Conservation (phyloP, 2,797 vertebrate genomes). For the Acropternis orthonyx region DNA sequence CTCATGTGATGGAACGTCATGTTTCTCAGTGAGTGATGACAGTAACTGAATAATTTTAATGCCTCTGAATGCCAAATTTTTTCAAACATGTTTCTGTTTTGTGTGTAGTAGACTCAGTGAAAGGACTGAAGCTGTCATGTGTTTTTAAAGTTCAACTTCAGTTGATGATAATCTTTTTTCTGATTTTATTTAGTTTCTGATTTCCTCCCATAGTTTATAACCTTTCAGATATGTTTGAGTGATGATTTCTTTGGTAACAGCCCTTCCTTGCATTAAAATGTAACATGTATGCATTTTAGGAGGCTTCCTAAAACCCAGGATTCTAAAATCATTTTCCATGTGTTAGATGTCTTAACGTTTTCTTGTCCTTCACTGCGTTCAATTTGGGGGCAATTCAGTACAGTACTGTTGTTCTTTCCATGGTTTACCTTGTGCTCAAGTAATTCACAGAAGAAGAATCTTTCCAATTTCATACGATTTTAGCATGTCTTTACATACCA, state of each 20-base stretch:
- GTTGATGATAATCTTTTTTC: neutral
- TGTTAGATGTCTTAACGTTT: neutral
- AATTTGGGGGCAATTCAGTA: neutral
- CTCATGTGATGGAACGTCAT: slow-evolving; percentile 43
- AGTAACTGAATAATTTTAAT: slow-evolving; percentile 49
- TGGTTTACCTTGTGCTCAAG: neutral
- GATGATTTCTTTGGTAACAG: neutral
- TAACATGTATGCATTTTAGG: neutral
- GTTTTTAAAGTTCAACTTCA: neutral
- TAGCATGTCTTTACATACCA: neutral
- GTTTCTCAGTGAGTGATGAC: slow-evolving; percentile 25
- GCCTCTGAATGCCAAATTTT: slow-evolving; percentile 18
- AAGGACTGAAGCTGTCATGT: neutral
- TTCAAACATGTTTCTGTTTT: slow-evolving; percentile 43
- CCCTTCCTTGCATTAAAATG: neutral
- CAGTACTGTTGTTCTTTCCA: neutral
- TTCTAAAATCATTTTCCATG: neutral
- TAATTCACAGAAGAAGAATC: neutral
- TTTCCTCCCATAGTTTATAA: neutral
- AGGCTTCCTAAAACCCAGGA: neutral
- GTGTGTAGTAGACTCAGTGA: neutral
- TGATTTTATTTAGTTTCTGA: neutral
- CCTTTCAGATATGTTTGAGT: neutral
- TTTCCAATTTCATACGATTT: neutral
- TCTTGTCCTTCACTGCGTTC: neutral